These are phyloP conservation scores for Calephelis nemesis DNA, from an alignment of 1,140 invertebrate species.

Conservation along the genomic window DNA sequence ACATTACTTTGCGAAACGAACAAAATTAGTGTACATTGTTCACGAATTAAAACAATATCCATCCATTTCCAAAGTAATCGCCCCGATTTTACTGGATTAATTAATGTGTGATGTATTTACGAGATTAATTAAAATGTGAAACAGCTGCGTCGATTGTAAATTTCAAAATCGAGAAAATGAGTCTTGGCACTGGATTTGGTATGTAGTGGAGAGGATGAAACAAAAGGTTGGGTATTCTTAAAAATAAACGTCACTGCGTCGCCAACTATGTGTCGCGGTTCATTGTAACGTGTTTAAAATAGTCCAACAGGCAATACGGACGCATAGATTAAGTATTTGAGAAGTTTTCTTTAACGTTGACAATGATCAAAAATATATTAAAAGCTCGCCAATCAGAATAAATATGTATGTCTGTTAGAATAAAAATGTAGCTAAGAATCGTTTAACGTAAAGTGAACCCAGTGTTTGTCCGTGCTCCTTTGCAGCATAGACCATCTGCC, in stretches of 20 bases:
- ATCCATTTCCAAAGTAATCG: constrained; percentile 12
- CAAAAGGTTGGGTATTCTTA: constrained; percentile 60
- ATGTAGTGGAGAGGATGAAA: constrained; percentile 33
- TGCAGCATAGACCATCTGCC: no score
- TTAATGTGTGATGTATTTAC: constrained; percentile 15
- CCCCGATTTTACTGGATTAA: constrained; percentile 2
- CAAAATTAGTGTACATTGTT: constrained; percentile 1
- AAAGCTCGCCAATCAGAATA: no score
- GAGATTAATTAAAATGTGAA: constrained; percentile 13
- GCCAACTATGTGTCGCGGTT: constrained; percentile 64
- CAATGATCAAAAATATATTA: neutral
- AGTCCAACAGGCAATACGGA: constrained; percentile 55
- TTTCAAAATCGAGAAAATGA: constrained; percentile 25
- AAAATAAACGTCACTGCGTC: constrained; percentile 63
- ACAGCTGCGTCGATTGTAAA: constrained; percentile 10
- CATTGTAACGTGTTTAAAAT: constrained; percentile 55
- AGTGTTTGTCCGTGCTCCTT: no score
- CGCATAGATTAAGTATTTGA: constrained; percentile 4
- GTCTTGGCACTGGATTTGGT: constrained; percentile 32
- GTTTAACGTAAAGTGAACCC: no score
- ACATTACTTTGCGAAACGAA: neutral
- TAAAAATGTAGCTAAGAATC: no score
- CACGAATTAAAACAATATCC: constrained; percentile 1
- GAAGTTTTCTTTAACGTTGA: constrained; percentile 8
- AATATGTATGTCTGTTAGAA: no score